Evolutionary conservation across 2,888 invertebrate genomes (phyloP), one percentile per base, ranked within the genome.

Genomic region (Ptychoptera contaminata): DNA sequence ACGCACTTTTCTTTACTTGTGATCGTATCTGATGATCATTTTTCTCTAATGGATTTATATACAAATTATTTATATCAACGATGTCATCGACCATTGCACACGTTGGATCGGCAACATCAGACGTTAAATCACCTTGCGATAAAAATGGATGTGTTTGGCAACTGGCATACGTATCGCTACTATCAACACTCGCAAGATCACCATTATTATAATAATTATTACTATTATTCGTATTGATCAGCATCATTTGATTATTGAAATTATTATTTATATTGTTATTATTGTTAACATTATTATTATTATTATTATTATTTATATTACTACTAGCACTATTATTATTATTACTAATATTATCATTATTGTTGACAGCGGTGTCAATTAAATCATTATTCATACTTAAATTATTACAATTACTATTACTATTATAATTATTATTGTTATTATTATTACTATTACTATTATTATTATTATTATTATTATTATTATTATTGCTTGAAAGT

Each of bases 91-190:
- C 59, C 46, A 59, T 63, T 16, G 59, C 58, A 11, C 31, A 32
- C 8, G 31, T 32, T 51, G 62, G 62, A 49, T 65, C 65, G 31
- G 54, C 58, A 65, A 69, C 69, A 46, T 65, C 65, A 59, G 68
- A 69, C 54, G 77, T 76, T 60, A 80, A 72, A 69, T 81, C 81
- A 62, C 77, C 81, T 72, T 86, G 84, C 58, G 88, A 88, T 67
- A 83, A 79, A 71, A 85, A 90, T 60, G 90, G 90, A 73, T 92
- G 91, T 60, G 93, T 92, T 72, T 90, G 85, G 73, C 93, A 93
- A 69, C 90, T 92, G 67, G 90, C 90, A 70, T 90, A 94, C 54
- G 93, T 93, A 69, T 93, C 93, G 60, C 90, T 83, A 70, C 90
- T 82, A 71, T 75, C 74, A 54, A 75, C 70, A 57, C 74, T 74